phyloP scores from a whole-genome alignment of 2,113 vertebrate species.

The Sinosuthora webbiana region DNA sequence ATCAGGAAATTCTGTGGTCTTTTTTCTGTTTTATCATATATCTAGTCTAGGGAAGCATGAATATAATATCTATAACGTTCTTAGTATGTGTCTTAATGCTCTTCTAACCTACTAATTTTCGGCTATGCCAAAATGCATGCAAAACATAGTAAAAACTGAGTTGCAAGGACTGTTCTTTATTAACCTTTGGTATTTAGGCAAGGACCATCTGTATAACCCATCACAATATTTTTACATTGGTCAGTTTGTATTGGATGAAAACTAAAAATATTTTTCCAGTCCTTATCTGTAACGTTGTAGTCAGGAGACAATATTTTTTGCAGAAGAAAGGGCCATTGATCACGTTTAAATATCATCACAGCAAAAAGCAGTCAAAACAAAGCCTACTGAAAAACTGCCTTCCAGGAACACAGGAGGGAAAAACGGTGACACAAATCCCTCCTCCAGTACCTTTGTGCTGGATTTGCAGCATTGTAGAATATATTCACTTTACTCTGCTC shows the following conservation, averaged over 20 bases:
- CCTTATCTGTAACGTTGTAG: not conserved
- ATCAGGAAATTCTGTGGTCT: not conserved
- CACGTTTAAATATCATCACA: slow-evolving; percentile 4
- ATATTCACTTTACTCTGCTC: slow-evolving; percentile 13
- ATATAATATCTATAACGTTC: not conserved
- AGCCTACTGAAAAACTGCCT: slow-evolving; percentile 5
- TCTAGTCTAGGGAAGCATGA: not conserved
- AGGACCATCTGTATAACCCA: not conserved
- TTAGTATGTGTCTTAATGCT: not conserved
- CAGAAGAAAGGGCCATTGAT: not conserved
- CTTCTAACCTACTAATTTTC: not conserved
- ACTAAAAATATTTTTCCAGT: not conserved
- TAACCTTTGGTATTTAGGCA: not conserved
- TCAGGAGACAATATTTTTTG: not conserved
- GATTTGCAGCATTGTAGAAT: not conserved
- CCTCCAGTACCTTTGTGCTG: slow-evolving; percentile 24
- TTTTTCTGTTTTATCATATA: not conserved
- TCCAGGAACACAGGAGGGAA: not conserved
- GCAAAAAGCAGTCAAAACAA: slow-evolving; percentile 48
- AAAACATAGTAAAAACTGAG: not conserved
- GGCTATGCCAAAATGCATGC: not conserved
- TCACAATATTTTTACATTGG: not conserved
- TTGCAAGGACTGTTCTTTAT: not conserved
- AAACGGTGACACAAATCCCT: slow-evolving; percentile 9
- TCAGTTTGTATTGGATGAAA: not conserved